Conservation (phyloP, 1,140 invertebrate genomes). For the Drosophila gunungcola region DNA sequence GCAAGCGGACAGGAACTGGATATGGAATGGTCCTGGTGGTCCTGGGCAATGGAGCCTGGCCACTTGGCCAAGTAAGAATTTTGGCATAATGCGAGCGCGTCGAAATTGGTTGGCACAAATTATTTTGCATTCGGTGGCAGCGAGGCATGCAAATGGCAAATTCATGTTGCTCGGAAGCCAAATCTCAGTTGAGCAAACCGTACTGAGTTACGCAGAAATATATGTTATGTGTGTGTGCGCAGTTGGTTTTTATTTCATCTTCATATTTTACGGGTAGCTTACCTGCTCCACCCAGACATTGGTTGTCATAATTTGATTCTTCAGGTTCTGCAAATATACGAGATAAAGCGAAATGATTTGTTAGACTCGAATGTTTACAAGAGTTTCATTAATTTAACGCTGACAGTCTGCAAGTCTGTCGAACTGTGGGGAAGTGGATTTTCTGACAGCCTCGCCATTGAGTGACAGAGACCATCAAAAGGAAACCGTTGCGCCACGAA, state of each 20-base stretch:
- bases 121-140: slow-evolving; percentile 61
- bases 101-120: slow-evolving; percentile 46
- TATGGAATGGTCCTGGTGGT: slow-evolving; percentile 2
- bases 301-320: slow-evolving; percentile 98
- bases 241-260: neutral
- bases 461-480: slow-evolving; percentile 56
- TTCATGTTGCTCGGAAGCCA: slow-evolving; percentile 66
- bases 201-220: slow-evolving; percentile 14
- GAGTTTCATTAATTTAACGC: slow-evolving; percentile 40
- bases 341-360: slow-evolving; percentile 38
- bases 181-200: slow-evolving; percentile 30
- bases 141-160: slow-evolving; percentile 71
- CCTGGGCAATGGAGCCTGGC: slow-evolving; percentile 9
- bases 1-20: slow-evolving; percentile 14
- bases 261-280: slow-evolving; percentile 76
- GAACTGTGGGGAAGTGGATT: slow-evolving; percentile 8
- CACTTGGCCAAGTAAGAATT: slow-evolving; percentile 50
- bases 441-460: slow-evolving; percentile 40
- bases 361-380: slow-evolving; percentile 42
- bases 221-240: neutral
- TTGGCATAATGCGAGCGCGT: slow-evolving; percentile 60
- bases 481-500: slow-evolving; percentile 43
- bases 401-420: slow-evolving; percentile 23
- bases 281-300: slow-evolving; percentile 99
- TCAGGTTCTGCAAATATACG: slow-evolving; percentile 93